Conservation (phyloP, 2,113 vertebrate genomes). For the Aramus guarauna region DNA sequence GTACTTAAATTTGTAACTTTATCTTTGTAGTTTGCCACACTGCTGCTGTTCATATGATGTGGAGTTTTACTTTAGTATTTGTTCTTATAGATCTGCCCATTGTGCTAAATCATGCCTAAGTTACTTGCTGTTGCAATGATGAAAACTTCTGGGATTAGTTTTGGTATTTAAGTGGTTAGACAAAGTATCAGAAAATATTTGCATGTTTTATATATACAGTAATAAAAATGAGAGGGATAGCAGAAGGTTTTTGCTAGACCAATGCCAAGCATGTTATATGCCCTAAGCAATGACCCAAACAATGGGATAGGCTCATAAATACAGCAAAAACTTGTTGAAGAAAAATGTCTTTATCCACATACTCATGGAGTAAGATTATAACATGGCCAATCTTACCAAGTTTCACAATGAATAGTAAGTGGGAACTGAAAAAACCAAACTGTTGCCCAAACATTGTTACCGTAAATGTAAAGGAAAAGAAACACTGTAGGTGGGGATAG, state of each 20-base stretch:
- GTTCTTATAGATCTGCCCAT: not conserved
- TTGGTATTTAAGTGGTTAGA: not conserved
- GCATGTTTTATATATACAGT: not conserved
- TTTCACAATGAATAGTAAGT: constrained; percentile 76
- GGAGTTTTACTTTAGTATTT: not conserved
- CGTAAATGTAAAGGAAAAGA: constrained; percentile 81
- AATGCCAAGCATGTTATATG: not conserved
- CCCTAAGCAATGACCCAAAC: not conserved
- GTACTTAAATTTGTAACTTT: not conserved
- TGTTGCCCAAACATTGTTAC: constrained; percentile 74
- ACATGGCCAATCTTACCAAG: constrained; percentile 58
- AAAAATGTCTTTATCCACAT: constrained; percentile 39
- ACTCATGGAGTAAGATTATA: constrained; percentile 28
- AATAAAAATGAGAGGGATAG: not conserved
- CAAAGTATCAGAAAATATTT: not conserved
- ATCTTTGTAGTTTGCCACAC: not conserved
- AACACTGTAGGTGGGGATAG: constrained; percentile 79
- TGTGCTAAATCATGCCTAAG: not conserved
- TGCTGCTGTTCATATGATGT: fast-evolving
- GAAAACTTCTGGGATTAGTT: not conserved
- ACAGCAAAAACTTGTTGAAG: not conserved
- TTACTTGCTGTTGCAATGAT: not conserved
- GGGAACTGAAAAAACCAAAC: constrained; percentile 68
- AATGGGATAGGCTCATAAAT: not conserved
- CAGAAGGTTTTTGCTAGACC: not conserved